These are phyloP conservation scores for Ceratina australensis DNA, from an alignment of 1,140 invertebrate genomes.

Conservation along the genomic window DNA sequence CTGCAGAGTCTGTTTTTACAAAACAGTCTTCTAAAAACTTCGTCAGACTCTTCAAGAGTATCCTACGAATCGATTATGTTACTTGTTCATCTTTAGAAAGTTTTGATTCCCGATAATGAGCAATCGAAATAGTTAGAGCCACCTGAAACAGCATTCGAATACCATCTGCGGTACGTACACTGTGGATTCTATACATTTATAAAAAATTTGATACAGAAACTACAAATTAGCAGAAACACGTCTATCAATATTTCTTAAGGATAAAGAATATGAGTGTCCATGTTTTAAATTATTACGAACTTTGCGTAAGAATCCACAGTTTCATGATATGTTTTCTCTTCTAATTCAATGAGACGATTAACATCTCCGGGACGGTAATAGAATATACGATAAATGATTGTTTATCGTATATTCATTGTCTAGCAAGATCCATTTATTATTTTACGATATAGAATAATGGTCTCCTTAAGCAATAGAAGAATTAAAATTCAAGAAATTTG, in stretches of 20 bases:
- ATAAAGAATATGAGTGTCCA: no score
- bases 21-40: background rate
- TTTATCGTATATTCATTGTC: conserved; percentile 15
- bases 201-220: no score
- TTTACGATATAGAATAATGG: background rate
- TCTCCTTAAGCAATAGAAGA: background rate
- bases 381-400: conserved; percentile 15
- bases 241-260: no score
- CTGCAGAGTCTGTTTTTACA: background rate
- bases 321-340: conserved; percentile 13
- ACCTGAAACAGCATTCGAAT: background rate
- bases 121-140: conserved; percentile 2
- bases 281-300: no score
- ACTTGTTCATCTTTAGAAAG: conserved; percentile 13
- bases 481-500: no score
- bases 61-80: background rate
- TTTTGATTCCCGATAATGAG: conserved; percentile 13
- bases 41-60: background rate
- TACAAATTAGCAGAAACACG: no score
- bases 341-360: background rate
- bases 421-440: conserved; percentile 2
- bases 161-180: no score
- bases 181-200: no score
- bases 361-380: conserved; percentile 16
- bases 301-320: no score